Conservation (phyloP, 2,113 vertebrate species). For the Pteropus alecto region DNA sequence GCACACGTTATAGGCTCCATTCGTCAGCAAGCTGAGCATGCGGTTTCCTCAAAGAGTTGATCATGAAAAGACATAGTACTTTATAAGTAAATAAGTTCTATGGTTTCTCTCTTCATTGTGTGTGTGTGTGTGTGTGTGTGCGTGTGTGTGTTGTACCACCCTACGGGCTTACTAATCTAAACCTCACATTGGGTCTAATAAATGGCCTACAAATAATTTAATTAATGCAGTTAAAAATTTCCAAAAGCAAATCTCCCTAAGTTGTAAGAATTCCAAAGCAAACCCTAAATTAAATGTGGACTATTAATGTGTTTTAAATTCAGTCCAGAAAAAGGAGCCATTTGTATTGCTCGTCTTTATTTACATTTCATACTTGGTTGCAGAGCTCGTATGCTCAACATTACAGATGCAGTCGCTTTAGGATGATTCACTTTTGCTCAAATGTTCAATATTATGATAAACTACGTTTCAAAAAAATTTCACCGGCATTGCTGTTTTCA, state of each 20-base stretch:
- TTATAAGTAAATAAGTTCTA: background rate
- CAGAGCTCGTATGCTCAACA: rapidly evolving
- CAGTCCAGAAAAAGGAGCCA: background rate
- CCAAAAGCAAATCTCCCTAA: background rate
- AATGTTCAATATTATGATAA: background rate
- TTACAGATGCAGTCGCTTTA: background rate
- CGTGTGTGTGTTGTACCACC: background rate
- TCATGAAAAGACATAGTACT: background rate
- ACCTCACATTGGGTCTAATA: background rate
- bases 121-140: too few relatives aligned
- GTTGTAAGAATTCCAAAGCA: constrained; percentile 4
- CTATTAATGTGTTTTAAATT: constrained; percentile 40
- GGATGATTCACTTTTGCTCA: background rate
- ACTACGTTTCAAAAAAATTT: background rate
- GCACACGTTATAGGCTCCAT: background rate
- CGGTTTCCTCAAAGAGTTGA: background rate
- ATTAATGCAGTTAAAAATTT: constrained; percentile 52
- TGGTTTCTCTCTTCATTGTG: background rate
- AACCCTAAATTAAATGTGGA: constrained; percentile 5
- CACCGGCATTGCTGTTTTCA: background rate
- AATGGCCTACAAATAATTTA: background rate
- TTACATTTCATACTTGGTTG: background rate
- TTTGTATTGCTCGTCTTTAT: background rate
- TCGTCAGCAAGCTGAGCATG: background rate
- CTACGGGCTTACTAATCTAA: background rate